These are phyloP conservation scores for Drosophila bipectinata DNA, from an alignment of 1,140 invertebrate species.

Conservation along the genomic window DNA sequence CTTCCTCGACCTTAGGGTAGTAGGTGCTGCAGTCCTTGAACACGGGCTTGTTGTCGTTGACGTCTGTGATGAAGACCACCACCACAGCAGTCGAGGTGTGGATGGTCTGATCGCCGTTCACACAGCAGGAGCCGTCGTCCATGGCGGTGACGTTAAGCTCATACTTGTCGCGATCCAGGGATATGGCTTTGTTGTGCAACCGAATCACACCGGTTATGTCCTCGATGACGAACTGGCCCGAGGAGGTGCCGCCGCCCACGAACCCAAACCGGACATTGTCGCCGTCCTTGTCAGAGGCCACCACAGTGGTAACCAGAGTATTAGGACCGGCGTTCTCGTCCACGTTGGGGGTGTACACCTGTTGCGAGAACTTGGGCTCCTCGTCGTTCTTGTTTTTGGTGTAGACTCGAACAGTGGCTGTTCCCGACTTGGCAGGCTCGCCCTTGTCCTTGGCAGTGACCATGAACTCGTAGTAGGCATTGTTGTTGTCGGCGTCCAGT, in stretches of 20 bases:
- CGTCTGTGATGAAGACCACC: conserved; percentile 97
- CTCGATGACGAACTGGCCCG: conserved; percentile 97
- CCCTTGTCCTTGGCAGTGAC: conserved; percentile 97
- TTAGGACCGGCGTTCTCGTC: conserved; percentile 97
- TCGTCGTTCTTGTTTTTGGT: conserved; percentile 98
- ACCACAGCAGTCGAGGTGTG: conserved; percentile 98
- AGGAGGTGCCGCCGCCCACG: conserved; percentile 94
- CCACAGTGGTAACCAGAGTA: conserved; percentile 96
- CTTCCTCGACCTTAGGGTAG: conserved; percentile 96
- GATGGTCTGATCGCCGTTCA: conserved; percentile 92
- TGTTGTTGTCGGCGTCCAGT: conserved; percentile 97
- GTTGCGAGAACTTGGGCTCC: conserved; percentile 97
- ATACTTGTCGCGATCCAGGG: conserved; percentile 94
- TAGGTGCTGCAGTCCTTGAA: conserved; percentile 97
- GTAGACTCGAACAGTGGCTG: conserved; percentile 95
- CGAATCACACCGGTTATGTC: conserved; percentile 97
- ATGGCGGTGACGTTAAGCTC: conserved; percentile 97
- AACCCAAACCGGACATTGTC: conserved; percentile 97
- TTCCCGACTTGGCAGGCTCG: conserved; percentile 95
- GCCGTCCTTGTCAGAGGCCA: conserved; percentile 97
- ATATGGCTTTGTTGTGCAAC: conserved; percentile 92
- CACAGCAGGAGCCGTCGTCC: conserved; percentile 96
- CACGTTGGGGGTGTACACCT: conserved; percentile 97
- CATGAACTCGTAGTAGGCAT: conserved; percentile 97
- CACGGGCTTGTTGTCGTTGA: conserved; percentile 97